These are phyloP conservation scores for Pristionchus fissidentatus DNA, from an alignment of 2,888 invertebrate species.

Conservation along the genomic window DNA sequence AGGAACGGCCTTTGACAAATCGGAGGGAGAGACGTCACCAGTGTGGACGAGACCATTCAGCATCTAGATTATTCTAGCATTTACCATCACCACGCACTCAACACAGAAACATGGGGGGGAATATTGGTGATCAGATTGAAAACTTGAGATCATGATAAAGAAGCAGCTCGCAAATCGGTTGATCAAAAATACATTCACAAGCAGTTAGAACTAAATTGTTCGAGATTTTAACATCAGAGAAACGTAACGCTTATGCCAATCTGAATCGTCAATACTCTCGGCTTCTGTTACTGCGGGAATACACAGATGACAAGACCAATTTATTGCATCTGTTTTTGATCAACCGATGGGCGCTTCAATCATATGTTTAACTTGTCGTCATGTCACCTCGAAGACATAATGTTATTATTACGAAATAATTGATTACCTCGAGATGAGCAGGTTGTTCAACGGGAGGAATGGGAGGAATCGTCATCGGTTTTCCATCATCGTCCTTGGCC, in stretches of 20 bases:
- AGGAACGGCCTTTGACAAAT: conserved; percentile 50
- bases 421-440: conserved; percentile 50
- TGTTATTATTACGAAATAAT: not conserved
- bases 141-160: conserved; percentile 47
- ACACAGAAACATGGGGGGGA: not conserved
- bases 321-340: not conserved
- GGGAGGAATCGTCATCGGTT: conserved; percentile 59
- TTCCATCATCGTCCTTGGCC: conserved; percentile 58
- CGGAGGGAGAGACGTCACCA: conserved; percentile 42
- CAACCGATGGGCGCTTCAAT: conserved; percentile 25
- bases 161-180: conserved; percentile 24
- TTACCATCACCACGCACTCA: not conserved
- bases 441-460: conserved; percentile 50
- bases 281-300: not conserved
- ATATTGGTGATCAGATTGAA: conserved; percentile 47
- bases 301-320: not conserved
- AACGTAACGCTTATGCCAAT: not conserved
- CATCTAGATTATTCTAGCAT: conserved; percentile 45
- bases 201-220: not conserved
- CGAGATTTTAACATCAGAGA: not conserved
- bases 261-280: not conserved
- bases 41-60: conserved; percentile 50
- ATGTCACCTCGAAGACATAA: conserved; percentile 18
- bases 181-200: not conserved
- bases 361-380: conserved; percentile 19